Evolutionary conservation across 2,888 invertebrate genomes (phyloP), one percentile per base, ranked within the genome.

Genomic region (Leptarthrus brevirostris): DNA sequence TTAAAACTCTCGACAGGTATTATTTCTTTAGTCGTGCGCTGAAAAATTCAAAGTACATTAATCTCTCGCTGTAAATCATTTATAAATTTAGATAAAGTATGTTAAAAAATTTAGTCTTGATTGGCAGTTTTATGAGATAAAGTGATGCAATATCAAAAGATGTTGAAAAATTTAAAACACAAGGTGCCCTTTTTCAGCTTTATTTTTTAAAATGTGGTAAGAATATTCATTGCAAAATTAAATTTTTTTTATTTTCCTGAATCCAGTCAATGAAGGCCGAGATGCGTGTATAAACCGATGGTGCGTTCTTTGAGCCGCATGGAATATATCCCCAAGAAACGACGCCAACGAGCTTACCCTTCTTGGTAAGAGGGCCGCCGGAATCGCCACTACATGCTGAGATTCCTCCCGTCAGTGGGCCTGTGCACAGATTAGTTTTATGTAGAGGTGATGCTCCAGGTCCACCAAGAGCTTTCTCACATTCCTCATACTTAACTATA

Each of bases 241-340:
- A 20, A 10, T 8, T 10, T 16, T 58, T 58, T 34, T 16, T 0
- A 6, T 47, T 16, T 44, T 47, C 18, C 8, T 53, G 0, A 14
- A 86, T 79, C 86, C 86, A 87, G 8, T 83, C 81, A 64, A 83
- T 6, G 78, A 84, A 86, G 18, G 84, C 80, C 0, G 87, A 83
- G 1, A 85, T 83, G 8, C 85, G 82, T 0, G 86, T 86, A 79
- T 84, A 87, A 6, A 87, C 82, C 0, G 87, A 85, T 2, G 87
- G 87, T n/a, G 75, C 14, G 26, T 83, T 81, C 12, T 71, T 75
- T 2, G 73, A 0, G 3, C 86, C 87, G 72, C 87, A 87, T 40
- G 87, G 87, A 71, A 84, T 82, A 34, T 80, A 79, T n/a, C 86
- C 87, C 87, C 87, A 87, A 34, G 87, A 87, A 12, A 86, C 86